These are phyloP conservation scores for Neosilurus mollespiculum DNA, from an alignment of 2,797 vertebrate species.

Conservation along the genomic window DNA sequence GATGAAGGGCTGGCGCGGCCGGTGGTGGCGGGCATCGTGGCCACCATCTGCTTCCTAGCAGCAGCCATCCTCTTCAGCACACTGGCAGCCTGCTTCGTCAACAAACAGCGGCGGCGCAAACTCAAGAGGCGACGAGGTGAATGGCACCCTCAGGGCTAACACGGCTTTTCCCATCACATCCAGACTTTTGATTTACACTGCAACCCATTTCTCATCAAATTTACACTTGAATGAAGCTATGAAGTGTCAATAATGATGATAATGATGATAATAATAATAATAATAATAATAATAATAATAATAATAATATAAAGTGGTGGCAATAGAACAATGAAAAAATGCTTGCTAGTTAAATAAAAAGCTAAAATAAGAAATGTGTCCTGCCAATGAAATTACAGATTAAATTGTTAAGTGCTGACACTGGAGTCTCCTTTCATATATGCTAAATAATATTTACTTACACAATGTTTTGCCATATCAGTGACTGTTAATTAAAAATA, in stretches of 20 bases:
- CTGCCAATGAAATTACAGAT: too few relatives aligned
- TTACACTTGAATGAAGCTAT: not conserved
- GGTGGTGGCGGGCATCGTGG: slow-evolving; percentile 94
- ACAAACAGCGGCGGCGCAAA: slow-evolving; percentile 93
- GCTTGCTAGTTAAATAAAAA: too few relatives aligned
- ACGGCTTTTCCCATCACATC: slow-evolving; percentile 15
- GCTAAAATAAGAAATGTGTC: too few relatives aligned
- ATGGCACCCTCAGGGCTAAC: slow-evolving; percentile 36
- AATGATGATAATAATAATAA: too few relatives aligned
- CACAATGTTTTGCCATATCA: not conserved
- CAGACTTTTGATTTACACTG: slow-evolving; percentile 8
- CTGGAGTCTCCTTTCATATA: not conserved
- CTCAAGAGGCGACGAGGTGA: slow-evolving; percentile 96
- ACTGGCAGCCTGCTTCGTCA: slow-evolving; percentile 95
- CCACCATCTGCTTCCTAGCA: slow-evolving; percentile 97
- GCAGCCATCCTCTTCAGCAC: slow-evolving; percentile 96
- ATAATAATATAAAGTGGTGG: too few relatives aligned
- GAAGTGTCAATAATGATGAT: too few relatives aligned
- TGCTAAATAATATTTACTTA: not conserved
- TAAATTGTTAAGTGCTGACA: not conserved
- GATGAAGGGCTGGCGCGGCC: slow-evolving; percentile 92
- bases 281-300: too few relatives aligned
- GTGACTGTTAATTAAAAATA: not conserved
- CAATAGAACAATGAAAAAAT: too few relatives aligned
- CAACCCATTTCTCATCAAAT: not conserved